Percentiles rank a stretch among this genome's conserved stretches.
These are phyloP conservation scores for Cenopis cana DNA, from an alignment of 2,888 invertebrate genomes.

Conservation along the genomic window DNA sequence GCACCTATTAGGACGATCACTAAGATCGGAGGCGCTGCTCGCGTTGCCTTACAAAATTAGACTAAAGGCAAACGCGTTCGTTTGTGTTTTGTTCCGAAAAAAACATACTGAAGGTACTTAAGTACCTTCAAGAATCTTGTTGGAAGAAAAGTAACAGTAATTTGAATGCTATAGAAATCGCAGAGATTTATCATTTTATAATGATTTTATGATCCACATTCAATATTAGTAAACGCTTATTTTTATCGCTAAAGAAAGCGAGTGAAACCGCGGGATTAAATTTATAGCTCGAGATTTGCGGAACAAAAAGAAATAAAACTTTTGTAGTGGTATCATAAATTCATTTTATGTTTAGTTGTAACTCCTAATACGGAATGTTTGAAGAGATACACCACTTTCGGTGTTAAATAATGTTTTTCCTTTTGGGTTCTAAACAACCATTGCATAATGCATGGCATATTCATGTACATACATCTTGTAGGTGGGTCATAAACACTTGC, in stretches of 20 bases:
- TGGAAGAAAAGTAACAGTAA: not conserved
- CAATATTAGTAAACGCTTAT: slow-evolving; percentile 38
- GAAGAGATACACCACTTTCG: slow-evolving; percentile 11
- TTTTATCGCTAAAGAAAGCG: slow-evolving; percentile 39
- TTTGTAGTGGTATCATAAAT: slow-evolving; percentile 31
- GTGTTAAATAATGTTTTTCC: not conserved
- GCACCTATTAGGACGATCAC: too few species aligned
- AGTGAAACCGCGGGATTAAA: slow-evolving; percentile 37
- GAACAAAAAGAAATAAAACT: slow-evolving; percentile 38
- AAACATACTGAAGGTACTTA: too few species aligned
- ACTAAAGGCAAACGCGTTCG: too few species aligned
- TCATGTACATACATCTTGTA: too few species aligned
- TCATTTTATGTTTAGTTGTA: slow-evolving; percentile 26
- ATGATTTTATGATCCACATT: slow-evolving; percentile 11
- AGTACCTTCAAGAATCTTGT: not conserved
- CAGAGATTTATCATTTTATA: slow-evolving; percentile 18
- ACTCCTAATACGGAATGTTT: slow-evolving; percentile 26
- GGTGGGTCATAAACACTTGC: too few species aligned
- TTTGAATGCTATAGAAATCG: not conserved
- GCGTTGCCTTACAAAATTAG: too few species aligned
- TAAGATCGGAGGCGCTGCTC: too few species aligned
- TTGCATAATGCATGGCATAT: too few species aligned
- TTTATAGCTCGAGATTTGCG: slow-evolving; percentile 38
- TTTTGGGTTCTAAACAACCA: not conserved
- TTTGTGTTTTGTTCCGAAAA: too few species aligned